Evolutionary conservation across 2,113 vertebrate genomes (phyloP).

Genomic region (Myiozetetes cayanensis): DNA sequence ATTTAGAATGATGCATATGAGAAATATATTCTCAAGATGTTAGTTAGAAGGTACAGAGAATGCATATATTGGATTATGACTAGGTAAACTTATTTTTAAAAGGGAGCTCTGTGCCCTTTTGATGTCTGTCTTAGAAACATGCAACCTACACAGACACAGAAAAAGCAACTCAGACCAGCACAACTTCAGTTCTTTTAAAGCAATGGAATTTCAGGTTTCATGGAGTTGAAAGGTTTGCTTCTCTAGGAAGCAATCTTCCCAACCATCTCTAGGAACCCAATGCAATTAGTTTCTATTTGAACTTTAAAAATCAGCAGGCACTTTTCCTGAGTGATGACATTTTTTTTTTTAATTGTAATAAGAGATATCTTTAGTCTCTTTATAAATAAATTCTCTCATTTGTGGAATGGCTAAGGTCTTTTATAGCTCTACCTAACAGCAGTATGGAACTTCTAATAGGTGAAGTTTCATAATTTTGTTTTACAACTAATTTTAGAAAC

Average conservation of each 20-base stretch:
- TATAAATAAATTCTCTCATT: not conserved
- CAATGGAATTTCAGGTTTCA: not conserved
- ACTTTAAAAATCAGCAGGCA: not conserved
- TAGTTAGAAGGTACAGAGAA: not conserved
- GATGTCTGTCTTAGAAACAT: not conserved
- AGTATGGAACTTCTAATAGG: not conserved
- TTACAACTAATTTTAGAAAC: not conserved
- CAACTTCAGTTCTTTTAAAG: not conserved
- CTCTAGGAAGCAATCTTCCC: not conserved
- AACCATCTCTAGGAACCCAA: not conserved
- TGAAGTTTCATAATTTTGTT: not conserved
- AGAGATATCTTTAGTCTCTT: not conserved
- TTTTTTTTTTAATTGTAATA: not conserved
- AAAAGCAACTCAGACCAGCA: not conserved
- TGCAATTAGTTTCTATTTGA: not conserved
- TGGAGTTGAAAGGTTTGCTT: not conserved
- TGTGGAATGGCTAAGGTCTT: not conserved
- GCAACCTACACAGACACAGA: not conserved
- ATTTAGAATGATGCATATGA: not conserved
- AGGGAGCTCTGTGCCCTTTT: not conserved
- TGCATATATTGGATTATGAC: not conserved
- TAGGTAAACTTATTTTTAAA: not conserved
- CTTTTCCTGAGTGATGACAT: not conserved
- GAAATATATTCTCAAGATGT: not conserved
- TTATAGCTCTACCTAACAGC: not conserved